Percentiles rank a stretch among this genome's conserved stretches.
Conservation (phyloP, 2,888 invertebrate genomes). For the Arenicola marina region DNA sequence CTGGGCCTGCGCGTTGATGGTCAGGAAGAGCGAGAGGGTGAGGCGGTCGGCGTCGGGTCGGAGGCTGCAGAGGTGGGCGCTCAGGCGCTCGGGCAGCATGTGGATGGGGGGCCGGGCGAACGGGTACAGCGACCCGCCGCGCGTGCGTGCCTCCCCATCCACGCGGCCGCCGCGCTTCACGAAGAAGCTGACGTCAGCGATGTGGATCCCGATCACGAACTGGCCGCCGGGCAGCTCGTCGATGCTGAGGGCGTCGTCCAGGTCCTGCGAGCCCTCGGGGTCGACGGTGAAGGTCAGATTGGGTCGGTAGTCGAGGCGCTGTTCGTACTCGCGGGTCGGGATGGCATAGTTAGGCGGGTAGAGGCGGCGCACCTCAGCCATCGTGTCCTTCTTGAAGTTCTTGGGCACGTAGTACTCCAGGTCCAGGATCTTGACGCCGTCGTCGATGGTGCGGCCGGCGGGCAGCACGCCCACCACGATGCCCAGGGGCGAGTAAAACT, state of each 20-base stretch:
- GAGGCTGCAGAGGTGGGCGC: conserved; percentile 66
- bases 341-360: conserved; percentile 39
- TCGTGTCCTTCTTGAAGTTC: conserved; percentile 32
- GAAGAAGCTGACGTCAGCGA: conserved; percentile 89
- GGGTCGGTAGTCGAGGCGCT: conserved; percentile 63
- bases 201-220: conserved; percentile 77
- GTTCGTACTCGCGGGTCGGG: conserved; percentile 43
- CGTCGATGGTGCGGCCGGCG: conserved; percentile 33
- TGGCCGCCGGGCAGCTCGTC: conserved; percentile 70
- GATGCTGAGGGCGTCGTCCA: conserved; percentile 93
- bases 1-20: conserved; percentile 74
- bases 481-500: conserved; percentile 44
- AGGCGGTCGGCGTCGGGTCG: conserved; percentile 64
- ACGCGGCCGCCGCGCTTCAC: conserved; percentile 73
- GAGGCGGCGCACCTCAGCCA: conserved; percentile 33
- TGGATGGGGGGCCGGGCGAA: conserved; percentile 70
- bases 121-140: conserved; percentile 70
- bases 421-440: conserved; percentile 42
- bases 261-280: conserved; percentile 85
- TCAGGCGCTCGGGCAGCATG: conserved; percentile 88
- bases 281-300: conserved; percentile 91
- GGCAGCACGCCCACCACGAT: conserved; percentile 49
- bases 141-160: conserved; percentile 70
- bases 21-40: conserved; percentile 89
- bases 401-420: conserved; percentile 43